Percentiles rank a stretch among this genome's conserved stretches.
phyloP scores from a whole-genome alignment of 2,113 vertebrate genomes.

The Jacana jacana region DNA sequence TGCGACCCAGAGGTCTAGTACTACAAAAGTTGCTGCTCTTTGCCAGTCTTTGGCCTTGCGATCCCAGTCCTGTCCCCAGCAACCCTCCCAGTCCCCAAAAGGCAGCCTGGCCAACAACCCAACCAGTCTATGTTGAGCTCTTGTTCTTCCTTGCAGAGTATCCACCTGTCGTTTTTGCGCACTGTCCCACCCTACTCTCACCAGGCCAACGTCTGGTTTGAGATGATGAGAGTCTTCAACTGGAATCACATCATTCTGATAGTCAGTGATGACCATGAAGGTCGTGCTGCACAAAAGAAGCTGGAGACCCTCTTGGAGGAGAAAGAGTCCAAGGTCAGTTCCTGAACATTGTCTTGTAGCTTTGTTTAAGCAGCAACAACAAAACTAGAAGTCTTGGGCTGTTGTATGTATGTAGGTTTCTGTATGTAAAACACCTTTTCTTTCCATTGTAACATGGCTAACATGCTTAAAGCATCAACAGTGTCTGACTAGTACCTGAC shows the following conservation, averaged over 20 bases:
- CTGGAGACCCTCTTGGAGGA: constrained; percentile 97
- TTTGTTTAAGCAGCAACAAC: constrained; percentile 67
- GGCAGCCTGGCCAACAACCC: background rate
- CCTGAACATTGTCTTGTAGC: constrained; percentile 36
- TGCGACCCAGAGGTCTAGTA: background rate
- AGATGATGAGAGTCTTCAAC: constrained; percentile 97
- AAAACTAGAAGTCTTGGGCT: constrained; percentile 70
- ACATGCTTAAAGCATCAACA: constrained; percentile 90
- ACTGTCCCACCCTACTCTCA: constrained; percentile 97
- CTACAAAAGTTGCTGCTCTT: background rate
- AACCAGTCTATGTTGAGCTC: background rate
- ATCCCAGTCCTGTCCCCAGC: background rate
- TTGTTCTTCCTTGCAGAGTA: constrained; percentile 82
- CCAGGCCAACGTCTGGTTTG: constrained; percentile 98
- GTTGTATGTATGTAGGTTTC: constrained; percentile 88
- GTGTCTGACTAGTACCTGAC: constrained; percentile 96
- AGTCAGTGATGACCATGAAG: constrained; percentile 97
- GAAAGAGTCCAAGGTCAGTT: constrained; percentile 96
- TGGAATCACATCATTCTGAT: constrained; percentile 99
- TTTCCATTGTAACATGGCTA: constrained; percentile 95
- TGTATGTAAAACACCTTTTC: constrained; percentile 93
- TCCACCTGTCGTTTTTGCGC: constrained; percentile 96
- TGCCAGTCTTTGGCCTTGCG: background rate
- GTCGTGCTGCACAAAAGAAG: constrained; percentile 95
- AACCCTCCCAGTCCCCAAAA: background rate